Evolutionary conservation across 2,888 invertebrate species (phyloP), one percentile per base, ranked within the genome.

Genomic region (Ophraella communa): DNA sequence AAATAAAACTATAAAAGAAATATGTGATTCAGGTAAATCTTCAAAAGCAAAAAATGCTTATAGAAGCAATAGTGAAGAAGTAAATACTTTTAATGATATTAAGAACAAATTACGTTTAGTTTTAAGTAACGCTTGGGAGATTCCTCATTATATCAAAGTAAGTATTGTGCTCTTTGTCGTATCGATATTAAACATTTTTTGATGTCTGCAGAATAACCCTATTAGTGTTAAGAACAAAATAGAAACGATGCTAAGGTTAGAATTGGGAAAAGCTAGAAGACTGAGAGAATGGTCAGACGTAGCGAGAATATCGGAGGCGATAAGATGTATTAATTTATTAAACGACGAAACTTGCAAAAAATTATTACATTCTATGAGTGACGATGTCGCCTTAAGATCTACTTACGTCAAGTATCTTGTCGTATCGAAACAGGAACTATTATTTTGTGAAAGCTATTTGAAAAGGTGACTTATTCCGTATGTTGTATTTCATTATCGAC

Each of bases 31-130:
- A 49, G 75, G 59, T 71, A 75, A 67, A 85, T 82, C 72, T 84
- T 83, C 63, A 83, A 85, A 68, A 76, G 83, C 64, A 80, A 85
- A 63, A 75, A 67, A 62, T 61, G 66, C 60, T 55, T 66, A 66
- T 64, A 68, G 59, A 54, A 77, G 81, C n/a, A 87, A 87, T 27
- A 83, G 81, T 52, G 87, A 88, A 30, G 87, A 88, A 39, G 62
- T 70, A 21, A 77, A 77, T 71, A 75, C 73, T 49, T 90, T 91
- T 77, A 78, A 84, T 44, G 90, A 91, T 78, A 89, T 90, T 76
- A 96, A 97, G 82, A 89, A 94, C 70, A 97, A 97, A 78, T 84
- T 98, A 65, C 87, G 98, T 20, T 86, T 94, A 73, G 97, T 98
- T 58, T 85, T 98, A 30, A 94, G 96, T 69, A 93, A 92, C 73